Evolutionary conservation across 2,113 vertebrate genomes (phyloP), one percentile per base, ranked within the genome.

Genomic region (Monopterus albus): DNA sequence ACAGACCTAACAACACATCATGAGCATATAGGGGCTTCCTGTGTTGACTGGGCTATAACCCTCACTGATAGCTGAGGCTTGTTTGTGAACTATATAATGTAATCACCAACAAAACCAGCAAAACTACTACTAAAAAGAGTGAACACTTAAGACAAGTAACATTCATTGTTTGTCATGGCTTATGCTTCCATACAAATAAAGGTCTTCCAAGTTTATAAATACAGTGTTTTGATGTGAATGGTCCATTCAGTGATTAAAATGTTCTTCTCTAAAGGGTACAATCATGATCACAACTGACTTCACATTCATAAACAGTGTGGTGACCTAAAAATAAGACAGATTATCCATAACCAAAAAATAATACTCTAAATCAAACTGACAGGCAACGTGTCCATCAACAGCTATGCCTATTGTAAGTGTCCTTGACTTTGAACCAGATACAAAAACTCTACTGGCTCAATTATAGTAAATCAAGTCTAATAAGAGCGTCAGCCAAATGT

Each of bases 391-490:
- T 79, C 62, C 56, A 53, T 36, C 2, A 9, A 40, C 49, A 31
- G 52, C 56, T 5, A 0, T 18, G 9, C 12, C 33, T 46, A 20
- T 23, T 5, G 4, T 53, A 51, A 58, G 51, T 55, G 65, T 33
- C 67, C 35, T 70, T 50, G 52, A 74, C 69, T 69, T 69, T 82
- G 50, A 60, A 17, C 38, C 4, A 53, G 50, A 64, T 25, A 59
- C 47, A 77, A 62, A 62, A 79, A 79, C 42, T 47, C 29, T 28
- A 7, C 45, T 8, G 23, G 35, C 42, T 72, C 76, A 64, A 49
- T 67, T 51, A 59, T 20, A 20, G 61, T 79, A 76, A 84, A 78
- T 80, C 73, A 39, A 29, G 11, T 13, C 23, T 26, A 78, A 78
- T 75, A 75, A 51, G 29, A 58, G 29, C 70, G 70, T 76, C 60